phyloP scores from a whole-genome alignment of 2,797 vertebrate species.

The Pangasius mekongensis region DNA sequence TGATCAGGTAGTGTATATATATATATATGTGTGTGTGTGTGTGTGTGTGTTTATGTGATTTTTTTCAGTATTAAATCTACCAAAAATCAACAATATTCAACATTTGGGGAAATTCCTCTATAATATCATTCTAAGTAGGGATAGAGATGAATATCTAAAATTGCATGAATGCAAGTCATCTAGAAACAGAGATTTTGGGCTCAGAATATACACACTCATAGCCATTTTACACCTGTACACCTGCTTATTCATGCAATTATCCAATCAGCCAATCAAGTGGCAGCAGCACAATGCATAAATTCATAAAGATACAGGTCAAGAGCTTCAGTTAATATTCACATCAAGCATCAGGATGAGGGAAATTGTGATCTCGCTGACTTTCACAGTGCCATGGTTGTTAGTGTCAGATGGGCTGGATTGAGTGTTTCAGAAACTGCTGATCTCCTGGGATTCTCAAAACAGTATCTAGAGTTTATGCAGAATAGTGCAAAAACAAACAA shows the following conservation, averaged over 20 bases:
- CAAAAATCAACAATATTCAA: neutral
- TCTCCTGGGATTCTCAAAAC: neutral
- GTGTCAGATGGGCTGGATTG: neutral
- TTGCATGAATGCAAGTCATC: neutral
- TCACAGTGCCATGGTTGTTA: neutral
- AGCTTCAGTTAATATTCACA: neutral
- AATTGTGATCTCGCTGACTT: neutral
- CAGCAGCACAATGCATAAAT: neutral
- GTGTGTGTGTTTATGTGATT: too few species aligned
- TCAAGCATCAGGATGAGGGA: neutral
- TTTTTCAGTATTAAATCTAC: neutral
- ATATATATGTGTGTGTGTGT: too few species aligned
- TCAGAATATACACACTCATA: neutral
- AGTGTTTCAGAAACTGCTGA: conserved; percentile 3
- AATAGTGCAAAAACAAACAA: neutral
- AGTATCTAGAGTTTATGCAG: neutral
- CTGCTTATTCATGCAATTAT: neutral
- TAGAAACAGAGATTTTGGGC: neutral
- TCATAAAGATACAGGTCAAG: neutral
- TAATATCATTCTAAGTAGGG: neutral
- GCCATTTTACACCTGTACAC: neutral
- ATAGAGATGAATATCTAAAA: neutral
- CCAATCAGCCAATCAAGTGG: neutral
- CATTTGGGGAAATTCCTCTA: neutral
- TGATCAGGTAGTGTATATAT: too few species aligned